Percentiles rank a stretch among this genome's conserved stretches.
These are phyloP conservation scores for Charanyca ferruginea DNA, from an alignment of 2,888 invertebrate genomes.

Conservation along the genomic window DNA sequence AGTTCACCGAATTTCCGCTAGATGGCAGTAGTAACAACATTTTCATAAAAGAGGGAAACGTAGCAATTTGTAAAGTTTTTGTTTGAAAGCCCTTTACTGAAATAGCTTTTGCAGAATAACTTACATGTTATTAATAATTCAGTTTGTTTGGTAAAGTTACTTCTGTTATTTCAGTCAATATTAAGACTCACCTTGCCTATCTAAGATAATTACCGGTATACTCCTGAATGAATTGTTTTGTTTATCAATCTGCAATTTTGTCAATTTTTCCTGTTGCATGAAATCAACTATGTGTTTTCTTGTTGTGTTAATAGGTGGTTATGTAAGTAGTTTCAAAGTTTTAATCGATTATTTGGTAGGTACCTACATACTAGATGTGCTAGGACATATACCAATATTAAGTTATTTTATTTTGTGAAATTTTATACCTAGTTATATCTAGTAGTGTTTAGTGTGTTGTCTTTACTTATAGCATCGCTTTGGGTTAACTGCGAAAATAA, in stretches of 20 bases:
- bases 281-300: too few species aligned
- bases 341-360: too few species aligned
- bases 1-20: constrained; percentile 9
- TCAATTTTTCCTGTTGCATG: background rate
- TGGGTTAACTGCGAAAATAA: too few species aligned
- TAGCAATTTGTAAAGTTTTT: background rate
- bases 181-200: background rate
- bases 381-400: too few species aligned
- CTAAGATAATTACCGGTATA: too few species aligned
- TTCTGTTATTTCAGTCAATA: constrained; percentile 1
- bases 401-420: too few species aligned
- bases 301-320: too few species aligned
- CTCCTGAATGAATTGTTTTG: background rate
- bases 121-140: constrained; percentile 13
- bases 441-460: too few species aligned
- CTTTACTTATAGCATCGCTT: too few species aligned
- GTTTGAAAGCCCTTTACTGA: background rate
- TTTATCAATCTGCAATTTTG: background rate
- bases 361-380: too few species aligned
- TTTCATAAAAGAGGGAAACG: background rate
- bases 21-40: constrained; percentile 25
- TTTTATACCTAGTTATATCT: too few species aligned
- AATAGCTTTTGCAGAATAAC: constrained; percentile 4
- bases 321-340: too few species aligned
- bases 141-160: constrained; percentile 12